Evolutionary conservation across 2,113 vertebrate species (phyloP), one percentile per base, ranked within the genome.

Genomic region (Salvator merianae): DNA sequence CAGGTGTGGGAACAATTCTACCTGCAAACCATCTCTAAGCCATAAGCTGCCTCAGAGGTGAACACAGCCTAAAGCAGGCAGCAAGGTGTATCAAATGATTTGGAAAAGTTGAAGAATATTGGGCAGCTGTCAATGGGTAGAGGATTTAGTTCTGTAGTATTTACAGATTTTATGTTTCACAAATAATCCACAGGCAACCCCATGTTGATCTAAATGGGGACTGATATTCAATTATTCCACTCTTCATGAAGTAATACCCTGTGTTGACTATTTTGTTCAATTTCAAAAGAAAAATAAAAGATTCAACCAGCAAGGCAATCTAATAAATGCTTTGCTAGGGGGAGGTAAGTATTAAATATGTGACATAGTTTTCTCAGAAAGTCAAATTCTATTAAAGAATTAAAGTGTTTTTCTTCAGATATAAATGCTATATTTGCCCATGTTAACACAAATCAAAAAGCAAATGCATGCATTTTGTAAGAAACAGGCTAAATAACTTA

Each of bases 211-310:
- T 85, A 79, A 85, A 30, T 79, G 69, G n/a, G 38, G 40, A 22
- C 50, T 79, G 38, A 47, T 79, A 50, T 85, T 85, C 68, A 79
- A 73, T 85, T 85, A 65, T 73, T 85, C 77, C 70, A 9, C n/a
- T 59, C 55, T 71, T 79, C 40, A 63, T 65, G 40, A 50, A 85
- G 55, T 34, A 63, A 63, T 78, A 62, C 24, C 69, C 53, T n/a
- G 34, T 68, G 32, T 38, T 32, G 62, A 22, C 32, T 26, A 34
- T 78, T 72, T 79, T 72, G 53, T 50, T 84, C 28, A n/a, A 32
- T 72, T 84, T 63, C 32, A 78, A 8, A 38, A 12, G 4, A 50
- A 55, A 8, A 85, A 72, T 72, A 55, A 43, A 36, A 73, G n/a
- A 43, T 28, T 47, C 43, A 79, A 14, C 38, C 40, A 59, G 66